Evolutionary conservation across 2,888 invertebrate genomes (phyloP).

Genomic region (Leptopilina syphax): DNA sequence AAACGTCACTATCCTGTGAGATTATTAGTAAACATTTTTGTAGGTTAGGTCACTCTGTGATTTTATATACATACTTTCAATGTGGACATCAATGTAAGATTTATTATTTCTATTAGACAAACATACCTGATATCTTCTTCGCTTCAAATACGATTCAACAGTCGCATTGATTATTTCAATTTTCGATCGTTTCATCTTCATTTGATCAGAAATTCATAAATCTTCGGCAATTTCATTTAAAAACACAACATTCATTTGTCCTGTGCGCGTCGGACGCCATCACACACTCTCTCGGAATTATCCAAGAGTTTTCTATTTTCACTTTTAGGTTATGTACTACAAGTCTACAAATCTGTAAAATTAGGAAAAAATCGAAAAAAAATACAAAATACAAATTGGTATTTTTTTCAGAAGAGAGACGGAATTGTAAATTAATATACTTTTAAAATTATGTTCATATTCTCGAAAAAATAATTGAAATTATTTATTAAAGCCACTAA

Average conservation of each 20-base stretch:
- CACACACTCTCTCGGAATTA: constrained; percentile 43
- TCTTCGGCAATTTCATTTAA: constrained; percentile 55
- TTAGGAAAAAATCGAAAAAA: no score
- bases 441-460: no score
- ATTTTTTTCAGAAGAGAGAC: no score
- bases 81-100: not conserved
- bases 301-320: no score
- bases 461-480: no score
- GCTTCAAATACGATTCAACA: constrained; percentile 83
- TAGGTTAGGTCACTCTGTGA: constrained; percentile 61
- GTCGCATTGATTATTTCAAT: constrained; percentile 83
- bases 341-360: no score
- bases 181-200: constrained; percentile 82
- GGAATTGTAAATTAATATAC: no score
- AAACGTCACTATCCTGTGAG: constrained; percentile 81
- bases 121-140: constrained; percentile 83
- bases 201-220: constrained; percentile 59
- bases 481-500: no score
- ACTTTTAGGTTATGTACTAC: no score
- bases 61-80: not conserved
- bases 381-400: no score
- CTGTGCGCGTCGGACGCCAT: constrained; percentile 65
- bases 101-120: not conserved
- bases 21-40: constrained; percentile 59
- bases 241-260: constrained; percentile 56